phyloP scores from a whole-genome alignment of 2,797 vertebrate genomes.

The Florisuga fusca region DNA sequence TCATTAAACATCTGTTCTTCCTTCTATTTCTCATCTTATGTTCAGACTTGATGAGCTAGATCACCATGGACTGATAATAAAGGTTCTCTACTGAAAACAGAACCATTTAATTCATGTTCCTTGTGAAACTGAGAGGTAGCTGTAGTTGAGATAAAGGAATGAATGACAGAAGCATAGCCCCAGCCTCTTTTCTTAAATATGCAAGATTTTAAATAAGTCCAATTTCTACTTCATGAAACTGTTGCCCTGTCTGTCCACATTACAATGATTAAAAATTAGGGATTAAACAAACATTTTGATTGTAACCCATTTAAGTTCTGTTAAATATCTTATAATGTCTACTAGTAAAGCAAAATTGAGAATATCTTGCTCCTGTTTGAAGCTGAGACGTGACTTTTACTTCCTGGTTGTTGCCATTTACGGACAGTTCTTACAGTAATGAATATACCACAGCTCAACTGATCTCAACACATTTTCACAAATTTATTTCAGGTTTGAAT shows the following conservation, averaged over 20 bases:
- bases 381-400: not conserved
- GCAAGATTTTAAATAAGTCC: not conserved
- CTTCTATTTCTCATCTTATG: not conserved
- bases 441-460: not conserved
- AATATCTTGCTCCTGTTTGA: not conserved
- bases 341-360: not conserved
- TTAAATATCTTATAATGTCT: not conserved
- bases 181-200: not conserved
- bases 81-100: not conserved
- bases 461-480: not conserved
- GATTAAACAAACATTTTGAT: not conserved
- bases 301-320: conserved; percentile 6
- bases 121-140: not conserved
- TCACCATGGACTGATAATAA: not conserved
- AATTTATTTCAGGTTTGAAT: not conserved
- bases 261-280: not conserved
- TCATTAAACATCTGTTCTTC: not conserved
- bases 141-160: not conserved
- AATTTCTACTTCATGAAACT: not conserved
- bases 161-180: not conserved
- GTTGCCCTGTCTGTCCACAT: not conserved
- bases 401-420: not conserved
- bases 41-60: not conserved
- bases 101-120: not conserved
- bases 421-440: not conserved